phyloP scores from a whole-genome alignment of 2,113 vertebrate species.

The Octodon degus region DNA sequence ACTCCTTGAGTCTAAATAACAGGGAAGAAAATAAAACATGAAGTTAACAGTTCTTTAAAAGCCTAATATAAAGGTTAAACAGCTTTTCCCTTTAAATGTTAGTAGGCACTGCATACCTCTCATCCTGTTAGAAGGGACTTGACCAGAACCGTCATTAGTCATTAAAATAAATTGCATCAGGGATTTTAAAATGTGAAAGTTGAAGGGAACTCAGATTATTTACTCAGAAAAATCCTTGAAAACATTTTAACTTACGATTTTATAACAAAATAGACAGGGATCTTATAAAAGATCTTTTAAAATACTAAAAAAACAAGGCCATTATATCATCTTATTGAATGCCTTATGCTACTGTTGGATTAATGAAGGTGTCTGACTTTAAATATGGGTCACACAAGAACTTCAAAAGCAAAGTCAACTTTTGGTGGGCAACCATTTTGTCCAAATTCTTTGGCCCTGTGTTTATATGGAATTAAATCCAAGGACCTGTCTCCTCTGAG shows the following conservation, averaged over 20 bases:
- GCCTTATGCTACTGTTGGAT: conserved; percentile 12
- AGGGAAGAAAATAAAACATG: background rate
- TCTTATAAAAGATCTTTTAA: conserved; percentile 51
- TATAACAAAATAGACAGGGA: conserved; percentile 23
- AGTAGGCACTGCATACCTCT: background rate
- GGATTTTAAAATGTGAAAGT: background rate
- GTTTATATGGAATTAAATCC: conserved; percentile 56
- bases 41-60: conserved; percentile 31
- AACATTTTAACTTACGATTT: conserved; percentile 57
- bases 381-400: conserved; percentile 61
- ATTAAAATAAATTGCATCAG: background rate
- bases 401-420: conserved; percentile 67
- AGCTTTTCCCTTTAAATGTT: background rate
- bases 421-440: conserved; percentile 64
- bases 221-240: conserved; percentile 55
- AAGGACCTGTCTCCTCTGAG: conserved; percentile 63
- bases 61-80: conserved; percentile 7
- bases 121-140: conserved; percentile 29
- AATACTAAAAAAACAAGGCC: conserved; percentile 25
- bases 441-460: conserved; percentile 64
- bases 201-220: conserved; percentile 30
- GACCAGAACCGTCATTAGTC: background rate
- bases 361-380: conserved; percentile 67
- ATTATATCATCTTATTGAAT: conserved; percentile 57
- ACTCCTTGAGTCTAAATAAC: conserved; percentile 7